These are phyloP conservation scores for Chaetura pelagica DNA, from an alignment of 2,113 vertebrate genomes.

Conservation along the genomic window DNA sequence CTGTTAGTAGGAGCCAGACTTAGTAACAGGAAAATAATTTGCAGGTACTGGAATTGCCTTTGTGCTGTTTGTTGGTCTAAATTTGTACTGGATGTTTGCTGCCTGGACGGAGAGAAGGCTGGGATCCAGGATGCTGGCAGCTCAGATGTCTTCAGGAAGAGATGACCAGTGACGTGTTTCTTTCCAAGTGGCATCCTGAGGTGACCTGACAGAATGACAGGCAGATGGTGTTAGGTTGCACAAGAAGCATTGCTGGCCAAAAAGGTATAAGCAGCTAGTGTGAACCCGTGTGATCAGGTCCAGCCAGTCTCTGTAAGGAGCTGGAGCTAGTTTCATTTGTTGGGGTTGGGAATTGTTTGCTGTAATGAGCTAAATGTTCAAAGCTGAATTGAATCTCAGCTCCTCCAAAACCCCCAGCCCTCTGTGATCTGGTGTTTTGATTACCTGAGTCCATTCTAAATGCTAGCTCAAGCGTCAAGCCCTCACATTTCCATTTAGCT, in stretches of 20 bases:
- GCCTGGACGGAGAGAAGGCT: neutral
- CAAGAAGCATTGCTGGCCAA: neutral
- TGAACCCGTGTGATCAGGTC: neutral
- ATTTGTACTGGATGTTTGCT: neutral
- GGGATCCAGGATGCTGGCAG: neutral
- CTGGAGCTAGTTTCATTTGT: neutral
- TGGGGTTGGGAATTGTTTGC: neutral
- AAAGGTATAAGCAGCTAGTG: neutral
- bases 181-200: neutral
- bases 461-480: conserved; percentile 4
- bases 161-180: neutral
- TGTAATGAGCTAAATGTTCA: neutral
- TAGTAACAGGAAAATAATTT: neutral
- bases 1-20: neutral
- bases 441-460: conserved; percentile 41
- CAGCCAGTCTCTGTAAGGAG: neutral
- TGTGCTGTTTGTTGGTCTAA: neutral
- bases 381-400: neutral
- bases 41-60: neutral
- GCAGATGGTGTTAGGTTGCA: neutral
- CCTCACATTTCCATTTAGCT: conserved; percentile 11
- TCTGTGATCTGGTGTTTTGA: neutral
- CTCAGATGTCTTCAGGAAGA: neutral
- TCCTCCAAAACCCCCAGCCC: neutral
- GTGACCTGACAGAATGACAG: neutral